Conservation (phyloP, 1,140 invertebrate species). For the Neomicropteryx cornuta region DNA sequence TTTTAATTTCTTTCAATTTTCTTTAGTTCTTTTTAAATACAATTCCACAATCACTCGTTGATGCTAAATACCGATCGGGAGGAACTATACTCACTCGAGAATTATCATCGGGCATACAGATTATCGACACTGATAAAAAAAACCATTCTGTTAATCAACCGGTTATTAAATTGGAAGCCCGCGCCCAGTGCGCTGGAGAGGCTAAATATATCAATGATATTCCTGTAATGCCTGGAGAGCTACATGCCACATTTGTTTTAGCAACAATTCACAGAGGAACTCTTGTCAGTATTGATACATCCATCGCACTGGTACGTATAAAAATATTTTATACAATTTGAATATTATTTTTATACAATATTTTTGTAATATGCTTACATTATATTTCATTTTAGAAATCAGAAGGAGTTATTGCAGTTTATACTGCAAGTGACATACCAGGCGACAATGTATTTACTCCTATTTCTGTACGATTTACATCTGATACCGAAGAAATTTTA, state of each 20-base stretch:
- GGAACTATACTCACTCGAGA: no score
- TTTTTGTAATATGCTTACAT: no score
- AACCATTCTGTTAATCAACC: no score
- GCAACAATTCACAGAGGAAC: constrained; percentile 15
- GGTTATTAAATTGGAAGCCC: no score
- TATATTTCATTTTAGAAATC: constrained; percentile 41
- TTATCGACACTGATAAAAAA: constrained; percentile 51
- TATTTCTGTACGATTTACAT: constrained; percentile 15
- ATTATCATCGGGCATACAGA: constrained; percentile 50
- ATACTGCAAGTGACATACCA: constrained; percentile 61
- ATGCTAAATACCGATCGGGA: no score
- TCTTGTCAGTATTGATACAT: constrained; percentile 43
- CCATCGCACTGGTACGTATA: constrained; percentile 45
- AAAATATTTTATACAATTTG: no score
- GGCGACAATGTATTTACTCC: constrained; percentile 47
- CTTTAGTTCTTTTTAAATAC: no score
- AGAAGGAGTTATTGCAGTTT: constrained; percentile 56
- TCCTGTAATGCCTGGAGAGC: constrained; percentile 35
- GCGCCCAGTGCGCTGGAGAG: constrained; percentile 46
- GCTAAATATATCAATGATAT: constrained; percentile 52
- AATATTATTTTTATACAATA: no score
- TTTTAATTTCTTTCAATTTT: no score
- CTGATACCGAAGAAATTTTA: constrained; percentile 41
- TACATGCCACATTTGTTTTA: constrained; percentile 47
- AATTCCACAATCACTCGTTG: no score